phyloP scores from a whole-genome alignment of 1,140 invertebrate genomes.

The Bathynomus jamesi region DNA sequence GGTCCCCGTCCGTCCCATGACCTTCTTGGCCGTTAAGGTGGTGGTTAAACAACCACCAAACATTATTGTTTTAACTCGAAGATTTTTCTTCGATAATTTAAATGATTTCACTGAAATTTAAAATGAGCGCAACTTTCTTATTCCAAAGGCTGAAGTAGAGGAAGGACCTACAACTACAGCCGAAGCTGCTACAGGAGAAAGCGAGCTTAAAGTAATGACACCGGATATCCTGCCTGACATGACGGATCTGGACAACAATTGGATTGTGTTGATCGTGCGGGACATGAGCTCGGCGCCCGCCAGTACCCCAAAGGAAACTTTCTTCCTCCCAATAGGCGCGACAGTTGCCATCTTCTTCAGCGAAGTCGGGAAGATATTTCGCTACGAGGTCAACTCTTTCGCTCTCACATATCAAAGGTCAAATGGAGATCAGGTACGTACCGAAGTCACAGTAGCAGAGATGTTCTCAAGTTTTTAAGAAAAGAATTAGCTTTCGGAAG shows the following conservation, averaged over 20 bases:
- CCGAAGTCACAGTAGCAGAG: not conserved
- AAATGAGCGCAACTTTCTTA: no score
- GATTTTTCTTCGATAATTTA: no score
- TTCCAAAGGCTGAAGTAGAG: no score
- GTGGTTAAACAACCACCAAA: no score
- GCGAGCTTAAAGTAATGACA: no score
- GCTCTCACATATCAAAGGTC: conserved; percentile 44
- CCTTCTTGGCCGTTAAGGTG: no score
- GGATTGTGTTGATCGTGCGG: conserved; percentile 48
- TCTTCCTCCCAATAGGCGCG: not conserved
- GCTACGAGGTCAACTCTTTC: conserved; percentile 50
- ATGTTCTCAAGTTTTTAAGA: conserved; percentile 15
- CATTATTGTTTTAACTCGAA: no score
- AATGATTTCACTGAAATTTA: no score
- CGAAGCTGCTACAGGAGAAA: no score
- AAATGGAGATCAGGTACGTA: conserved; percentile 35
- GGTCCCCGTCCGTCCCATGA: no score
- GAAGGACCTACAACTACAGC: no score
- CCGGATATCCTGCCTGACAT: not conserved
- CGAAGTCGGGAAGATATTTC: conserved; percentile 48
- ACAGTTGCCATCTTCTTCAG: conserved; percentile 47
- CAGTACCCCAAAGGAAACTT: conserved; percentile 38
- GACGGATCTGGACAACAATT: not conserved
- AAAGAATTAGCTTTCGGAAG: not conserved
- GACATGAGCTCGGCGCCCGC: conserved; percentile 50